Base-by-base conservation (phyloP, 2,888 invertebrate species). In the Oscheius sp. region DNA sequence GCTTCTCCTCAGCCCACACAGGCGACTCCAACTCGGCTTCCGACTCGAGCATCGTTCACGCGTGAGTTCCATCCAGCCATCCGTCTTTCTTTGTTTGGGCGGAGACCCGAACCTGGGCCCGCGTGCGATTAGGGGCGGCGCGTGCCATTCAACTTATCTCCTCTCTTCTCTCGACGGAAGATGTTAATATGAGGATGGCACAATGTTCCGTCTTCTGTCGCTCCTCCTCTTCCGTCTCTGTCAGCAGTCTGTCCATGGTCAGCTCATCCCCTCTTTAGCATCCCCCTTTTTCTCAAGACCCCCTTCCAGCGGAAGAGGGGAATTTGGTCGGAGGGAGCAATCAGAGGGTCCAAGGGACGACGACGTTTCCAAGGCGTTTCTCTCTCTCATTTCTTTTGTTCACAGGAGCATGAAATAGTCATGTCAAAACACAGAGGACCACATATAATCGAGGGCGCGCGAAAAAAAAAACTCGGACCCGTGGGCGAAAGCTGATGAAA, bases 11-110 rank as follows among this genome's bases (percentile, higher is more conserved):
- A 13, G 32, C 55, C 55, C 13, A 55, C 21, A 55, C 29, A 55
- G 21, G 5, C 48, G 32, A 32, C 65, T 35, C 47, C 66, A 21
- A 53, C 66, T 50, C 55, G 29, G 11, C n/a, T n/a, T 33, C 66
- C 53, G 35, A 51, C 66, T 32, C 55, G 47, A 21, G 0, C n/a
- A 21, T 53, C 68, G 68, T 68, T 68, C 68, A 53, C 68, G 68
- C 68, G 55, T 55, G 68, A 68, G 68, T 68, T 53, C 55, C 21
- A 13, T 60, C 59, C 58, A 3, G 5, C 53, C 68, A 53, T 68
- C 68, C 68, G 68, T 68, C 68, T 68, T 68, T 68, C 68, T 68
- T 68, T 68, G 68, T 68, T 68, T 68, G 68, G 68, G n/a, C 37
- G 33, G 60, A 60, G 33, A 21, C 32, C 29, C 37, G 53, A 68